Percentiles rank a stretch among this genome's conserved stretches.
phyloP scores from a whole-genome alignment of 1,140 invertebrate species.

The Lepidurus couesii region DNA sequence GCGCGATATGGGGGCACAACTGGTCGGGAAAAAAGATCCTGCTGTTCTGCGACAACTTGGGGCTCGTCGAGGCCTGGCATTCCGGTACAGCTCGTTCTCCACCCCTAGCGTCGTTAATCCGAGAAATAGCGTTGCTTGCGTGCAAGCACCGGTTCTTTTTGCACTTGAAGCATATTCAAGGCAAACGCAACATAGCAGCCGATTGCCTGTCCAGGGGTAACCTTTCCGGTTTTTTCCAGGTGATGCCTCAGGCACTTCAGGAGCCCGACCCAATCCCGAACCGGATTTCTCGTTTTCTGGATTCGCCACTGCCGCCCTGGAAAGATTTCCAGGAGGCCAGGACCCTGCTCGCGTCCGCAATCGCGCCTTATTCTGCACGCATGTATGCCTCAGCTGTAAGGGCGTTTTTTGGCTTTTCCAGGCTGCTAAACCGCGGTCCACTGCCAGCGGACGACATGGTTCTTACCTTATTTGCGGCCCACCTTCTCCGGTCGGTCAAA shows the following conservation, averaged over 20 bases:
- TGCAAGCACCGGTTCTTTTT: neutral
- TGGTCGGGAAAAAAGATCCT: neutral
- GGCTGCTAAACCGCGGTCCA: neutral
- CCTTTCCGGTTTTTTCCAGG: too few species aligned
- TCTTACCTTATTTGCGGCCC: neutral
- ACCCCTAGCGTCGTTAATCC: neutral
- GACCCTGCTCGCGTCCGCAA: too few species aligned
- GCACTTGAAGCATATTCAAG: neutral
- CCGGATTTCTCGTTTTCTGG: too few species aligned
- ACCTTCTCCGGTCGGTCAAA: neutral
- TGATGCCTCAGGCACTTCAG: too few species aligned
- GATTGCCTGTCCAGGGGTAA: too few species aligned
- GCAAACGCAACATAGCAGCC: too few species aligned
- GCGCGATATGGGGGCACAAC: slow-evolving; percentile 16
- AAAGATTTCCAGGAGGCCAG: too few species aligned
- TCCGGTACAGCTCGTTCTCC: neutral
- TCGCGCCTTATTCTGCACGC: too few species aligned
- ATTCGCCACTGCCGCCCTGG: too few species aligned
- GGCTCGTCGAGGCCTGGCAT: neutral
- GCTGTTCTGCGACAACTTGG: slow-evolving; percentile 7
- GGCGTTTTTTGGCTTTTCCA: neutral
- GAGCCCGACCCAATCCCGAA: too few species aligned
- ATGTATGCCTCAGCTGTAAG: neutral
- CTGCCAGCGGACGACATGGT: neutral
- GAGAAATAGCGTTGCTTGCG: neutral